A percentile compares a stretch with the other conserved stretches of the same genome.
These are phyloP conservation scores for Heteromyza rotundicornis DNA, from an alignment of 2,888 invertebrate species.

Conservation along the genomic window DNA sequence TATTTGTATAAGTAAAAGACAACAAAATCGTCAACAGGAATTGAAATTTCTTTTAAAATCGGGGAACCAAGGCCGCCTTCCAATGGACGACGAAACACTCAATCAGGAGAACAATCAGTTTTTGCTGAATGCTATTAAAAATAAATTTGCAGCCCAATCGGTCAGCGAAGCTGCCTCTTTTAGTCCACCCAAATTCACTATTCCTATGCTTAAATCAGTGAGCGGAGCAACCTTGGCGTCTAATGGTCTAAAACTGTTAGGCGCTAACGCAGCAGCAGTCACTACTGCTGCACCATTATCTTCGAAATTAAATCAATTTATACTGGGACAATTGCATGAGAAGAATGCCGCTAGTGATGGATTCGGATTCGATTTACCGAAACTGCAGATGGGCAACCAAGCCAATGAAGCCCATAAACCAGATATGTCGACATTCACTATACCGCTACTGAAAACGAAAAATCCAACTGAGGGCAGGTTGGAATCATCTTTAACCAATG, in stretches of 20 bases:
- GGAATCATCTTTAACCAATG: conserved; percentile 20
- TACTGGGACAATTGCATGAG: conserved; percentile 32
- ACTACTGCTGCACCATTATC: neutral
- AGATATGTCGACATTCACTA: conserved; percentile 25
- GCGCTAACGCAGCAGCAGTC: neutral
- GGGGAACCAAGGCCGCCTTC: too few species aligned
- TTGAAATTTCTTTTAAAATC: too few species aligned
- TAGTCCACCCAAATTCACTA: conserved; percentile 37
- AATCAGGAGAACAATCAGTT: conserved; percentile 32
- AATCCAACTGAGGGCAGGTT: conserved; percentile 20
- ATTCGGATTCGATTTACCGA: conserved; percentile 38
- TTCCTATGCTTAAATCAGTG: conserved; percentile 29
- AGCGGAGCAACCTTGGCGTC: conserved; percentile 9
- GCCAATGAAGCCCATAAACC: conserved; percentile 8
- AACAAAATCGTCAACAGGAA: too few species aligned
- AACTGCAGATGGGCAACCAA: conserved; percentile 25
- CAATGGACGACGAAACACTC: conserved; percentile 1
- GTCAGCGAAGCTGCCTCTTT: conserved; percentile 22
- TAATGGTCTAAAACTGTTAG: conserved; percentile 1
- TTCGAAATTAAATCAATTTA: conserved; percentile 37
- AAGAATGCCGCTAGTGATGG: neutral
- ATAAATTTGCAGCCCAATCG: conserved; percentile 36
- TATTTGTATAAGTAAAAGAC: too few species aligned
- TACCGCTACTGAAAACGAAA: conserved; percentile 35
- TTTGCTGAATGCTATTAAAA: conserved; percentile 40